These are phyloP conservation scores for Apodemus sylvaticus DNA, from an alignment of 2,113 vertebrate species.

Conservation along the genomic window DNA sequence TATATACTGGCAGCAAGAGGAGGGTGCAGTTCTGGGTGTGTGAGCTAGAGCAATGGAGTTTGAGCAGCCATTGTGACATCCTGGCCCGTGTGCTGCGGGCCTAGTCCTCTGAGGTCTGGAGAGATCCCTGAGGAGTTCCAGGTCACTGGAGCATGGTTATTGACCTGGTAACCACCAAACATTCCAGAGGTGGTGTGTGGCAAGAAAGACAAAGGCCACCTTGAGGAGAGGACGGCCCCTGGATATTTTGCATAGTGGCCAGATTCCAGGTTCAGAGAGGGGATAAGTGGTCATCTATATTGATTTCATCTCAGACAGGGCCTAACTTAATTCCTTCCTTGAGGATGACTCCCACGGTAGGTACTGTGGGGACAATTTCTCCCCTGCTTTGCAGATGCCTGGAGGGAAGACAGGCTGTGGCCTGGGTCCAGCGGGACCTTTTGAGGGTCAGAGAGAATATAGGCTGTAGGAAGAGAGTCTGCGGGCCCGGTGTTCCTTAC, in stretches of 20 bases:
- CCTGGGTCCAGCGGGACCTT: fast-evolving
- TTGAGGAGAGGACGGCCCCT: neutral
- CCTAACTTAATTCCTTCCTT: neutral
- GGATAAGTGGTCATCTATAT: neutral
- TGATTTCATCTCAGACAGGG: neutral
- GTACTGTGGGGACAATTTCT: fast-evolving
- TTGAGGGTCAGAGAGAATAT: too few relatives aligned
- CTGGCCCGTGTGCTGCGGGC: neutral
- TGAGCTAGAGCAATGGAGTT: neutral
- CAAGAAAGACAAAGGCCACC: neutral
- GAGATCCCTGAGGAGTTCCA: neutral
- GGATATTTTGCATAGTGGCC: neutral
- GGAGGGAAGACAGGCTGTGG: neutral
- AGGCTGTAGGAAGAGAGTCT: neutral
- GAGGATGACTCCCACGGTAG: neutral
- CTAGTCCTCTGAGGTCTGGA: neutral
- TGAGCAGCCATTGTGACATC: too few relatives aligned
- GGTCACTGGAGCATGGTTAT: neutral
- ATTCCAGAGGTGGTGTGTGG: neutral
- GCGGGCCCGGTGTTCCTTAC: neutral
- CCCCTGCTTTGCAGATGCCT: neutral
- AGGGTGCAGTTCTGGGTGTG: neutral
- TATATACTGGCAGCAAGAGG: neutral
- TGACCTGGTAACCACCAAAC: neutral
- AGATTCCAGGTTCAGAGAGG: neutral